Evolutionary conservation across 2,113 vertebrate species (phyloP).

Genomic region (Crotophaga sulcirostris): DNA sequence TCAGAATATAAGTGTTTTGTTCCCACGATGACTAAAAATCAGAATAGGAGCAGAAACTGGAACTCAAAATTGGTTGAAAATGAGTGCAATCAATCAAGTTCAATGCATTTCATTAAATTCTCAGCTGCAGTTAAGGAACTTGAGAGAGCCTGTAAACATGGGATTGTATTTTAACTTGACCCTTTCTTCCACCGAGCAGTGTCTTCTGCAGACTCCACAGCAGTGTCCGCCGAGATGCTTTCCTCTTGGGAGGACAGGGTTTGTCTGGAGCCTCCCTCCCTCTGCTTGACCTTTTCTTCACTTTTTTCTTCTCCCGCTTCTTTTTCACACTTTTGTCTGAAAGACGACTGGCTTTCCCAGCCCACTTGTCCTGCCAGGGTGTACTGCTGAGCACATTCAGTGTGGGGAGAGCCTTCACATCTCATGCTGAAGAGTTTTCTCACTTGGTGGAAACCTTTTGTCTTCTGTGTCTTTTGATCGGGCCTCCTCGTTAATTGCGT

Average conservation of each 20-base stretch:
- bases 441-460: conserved; percentile 29
- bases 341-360: not conserved
- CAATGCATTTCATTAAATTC: not conserved
- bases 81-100: not conserved
- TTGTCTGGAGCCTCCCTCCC: not conserved
- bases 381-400: rapidly evolving
- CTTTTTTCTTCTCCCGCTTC: not conserved
- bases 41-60: not conserved
- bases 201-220: not conserved
- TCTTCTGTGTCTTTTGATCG: not conserved
- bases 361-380: not conserved
- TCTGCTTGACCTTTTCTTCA: conserved; percentile 8
- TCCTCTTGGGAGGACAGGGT: not conserved
- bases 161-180: not conserved
- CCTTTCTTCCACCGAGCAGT: not conserved
- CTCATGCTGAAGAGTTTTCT: not conserved
- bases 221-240: not conserved
- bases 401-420: not conserved
- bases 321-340: not conserved
- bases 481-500: not conserved
- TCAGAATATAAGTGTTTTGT: not conserved
- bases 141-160: not conserved
- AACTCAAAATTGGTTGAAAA: not conserved
- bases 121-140: not conserved
- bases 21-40: not conserved